These are phyloP conservation scores for Diadumene lineata DNA, from an alignment of 92 coral and sea anemone species.

Conservation along the genomic window DNA sequence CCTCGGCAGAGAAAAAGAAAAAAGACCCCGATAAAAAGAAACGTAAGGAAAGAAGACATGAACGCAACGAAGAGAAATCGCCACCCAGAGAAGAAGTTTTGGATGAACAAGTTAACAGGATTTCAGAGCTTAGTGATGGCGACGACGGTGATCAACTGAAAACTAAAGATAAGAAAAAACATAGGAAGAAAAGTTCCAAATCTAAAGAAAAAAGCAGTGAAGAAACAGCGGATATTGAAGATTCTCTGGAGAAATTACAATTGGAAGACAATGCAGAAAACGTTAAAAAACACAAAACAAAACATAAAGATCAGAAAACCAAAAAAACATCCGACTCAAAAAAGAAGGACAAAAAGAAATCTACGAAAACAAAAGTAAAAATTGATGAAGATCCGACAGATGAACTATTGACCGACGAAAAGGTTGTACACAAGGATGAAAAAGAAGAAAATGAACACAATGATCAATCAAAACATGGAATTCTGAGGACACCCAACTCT, in stretches of 20 bases:
- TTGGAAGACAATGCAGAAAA: conserved; percentile 7
- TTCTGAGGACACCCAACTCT: conserved; percentile 17
- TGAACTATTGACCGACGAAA: too few relatives aligned
- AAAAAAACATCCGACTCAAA: conserved; percentile 26
- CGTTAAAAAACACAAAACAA: conserved; percentile 13
- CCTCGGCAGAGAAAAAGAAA: conserved; percentile 2
- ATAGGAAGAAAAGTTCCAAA: conserved; percentile 5
- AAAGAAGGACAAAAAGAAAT: conserved; percentile 33
- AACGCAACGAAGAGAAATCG: conserved; percentile 10
- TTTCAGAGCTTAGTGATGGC: conserved; percentile 8
- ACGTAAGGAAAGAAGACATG: conserved; percentile 9
- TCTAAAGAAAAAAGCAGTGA: conserved; percentile 27
- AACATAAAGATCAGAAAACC: conserved; percentile 16
- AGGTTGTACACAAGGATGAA: conserved; percentile 26
- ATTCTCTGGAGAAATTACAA: conserved; percentile 9
- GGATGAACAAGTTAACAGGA: conserved; percentile 17
- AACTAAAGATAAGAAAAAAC: conserved; percentile 16
- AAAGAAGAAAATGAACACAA: conserved; percentile 7
- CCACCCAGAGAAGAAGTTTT: not conserved
- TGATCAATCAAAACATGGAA: conserved; percentile 22
- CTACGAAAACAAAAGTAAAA: conserved; percentile 15
- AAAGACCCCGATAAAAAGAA: conserved; percentile 17
- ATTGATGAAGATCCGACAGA: conserved; percentile 23
- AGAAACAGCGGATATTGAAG: conserved; percentile 29
- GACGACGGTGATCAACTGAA: not conserved